These are phyloP conservation scores for Mionectes olivaceus DNA, from an alignment of 2,797 vertebrate species.

Conservation along the genomic window DNA sequence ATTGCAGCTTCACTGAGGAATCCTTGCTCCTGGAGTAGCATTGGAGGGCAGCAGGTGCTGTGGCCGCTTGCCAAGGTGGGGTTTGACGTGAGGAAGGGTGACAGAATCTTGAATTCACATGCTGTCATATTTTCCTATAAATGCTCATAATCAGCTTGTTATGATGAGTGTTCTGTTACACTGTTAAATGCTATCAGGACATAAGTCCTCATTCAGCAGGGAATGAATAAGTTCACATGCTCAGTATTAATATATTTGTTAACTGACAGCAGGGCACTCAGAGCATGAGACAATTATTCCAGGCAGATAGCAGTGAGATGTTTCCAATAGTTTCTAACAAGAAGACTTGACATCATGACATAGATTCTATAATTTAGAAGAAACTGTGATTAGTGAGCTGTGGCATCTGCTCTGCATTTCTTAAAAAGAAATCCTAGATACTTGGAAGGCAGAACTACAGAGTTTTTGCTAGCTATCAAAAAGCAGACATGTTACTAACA, in stretches of 20 bases:
- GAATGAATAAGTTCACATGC: not conserved
- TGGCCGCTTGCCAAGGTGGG: accelerated
- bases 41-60: not conserved
- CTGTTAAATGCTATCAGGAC: not conserved
- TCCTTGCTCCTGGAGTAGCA: not conserved
- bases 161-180: not conserved
- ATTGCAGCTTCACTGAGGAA: not conserved
- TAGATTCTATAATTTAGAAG: conserved; percentile 24
- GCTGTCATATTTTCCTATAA: not conserved
- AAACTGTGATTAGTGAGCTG: not conserved
- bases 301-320: conserved; percentile 2
- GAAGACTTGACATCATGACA: conserved; percentile 17
- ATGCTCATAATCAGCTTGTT: not conserved
- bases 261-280: conserved; percentile 10
- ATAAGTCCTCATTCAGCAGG: not conserved
- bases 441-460: not conserved
- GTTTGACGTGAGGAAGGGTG: not conserved
- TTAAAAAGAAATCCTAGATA: not conserved
- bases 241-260: conserved; percentile 1
- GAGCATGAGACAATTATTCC: not conserved
- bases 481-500: not conserved
- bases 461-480: not conserved
- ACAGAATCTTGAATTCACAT: not conserved
- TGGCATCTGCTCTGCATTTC: not conserved
- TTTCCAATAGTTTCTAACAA: conserved; percentile 33